Base-by-base conservation (phyloP, 2,113 vertebrate genomes). In the Saguinus midas region DNA sequence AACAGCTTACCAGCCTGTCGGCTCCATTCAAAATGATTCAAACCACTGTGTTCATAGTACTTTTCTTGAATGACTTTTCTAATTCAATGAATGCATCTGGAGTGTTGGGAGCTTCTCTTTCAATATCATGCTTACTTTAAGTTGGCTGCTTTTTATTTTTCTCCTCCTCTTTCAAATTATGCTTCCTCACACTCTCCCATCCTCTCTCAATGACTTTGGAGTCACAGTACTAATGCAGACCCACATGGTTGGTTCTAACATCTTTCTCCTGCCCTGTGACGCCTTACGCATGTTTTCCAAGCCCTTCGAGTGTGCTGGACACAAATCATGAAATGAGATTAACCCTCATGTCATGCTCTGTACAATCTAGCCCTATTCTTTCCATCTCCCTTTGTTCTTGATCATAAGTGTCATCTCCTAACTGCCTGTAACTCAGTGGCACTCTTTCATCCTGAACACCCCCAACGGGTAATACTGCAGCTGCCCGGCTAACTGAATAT, bases 21-120 rank as follows among this genome's bases (percentile, higher is more conserved):
- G 81, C 64, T 87, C 81, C 91, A 27, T 27, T 21, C 6, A 23
- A 58, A 87, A 37, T 10, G 52, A 85, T 48, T 68, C 45, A 52
- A 58, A 78, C 68, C 92, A 86, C 84, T 43, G 0, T 96, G 79
- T 79, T 45, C 35, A 9, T 25, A 61, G 52, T 11, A n/a, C 48
- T 88, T 95, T 37, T 75, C 95, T 87, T 86, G 87, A 92, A 87
- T 78, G 76, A 61, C 55, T 80, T 94, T 87, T 94, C 89, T 50
- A 90, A 64, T 64, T 32, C 61, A 64, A 14, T 64, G 61, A 64
- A 64, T 64, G 61, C 61, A 64, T 32, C 13, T 64, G 61, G 27
- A 64, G 61, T 64, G 61, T 64, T 64, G 61, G 27, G 27, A 32
- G 61, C 27, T 64, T 64, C 6, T 64, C 58, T 75, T 72, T 50